Conservation (phyloP, 2,113 vertebrate species). For the Rafetus swinhoei region DNA sequence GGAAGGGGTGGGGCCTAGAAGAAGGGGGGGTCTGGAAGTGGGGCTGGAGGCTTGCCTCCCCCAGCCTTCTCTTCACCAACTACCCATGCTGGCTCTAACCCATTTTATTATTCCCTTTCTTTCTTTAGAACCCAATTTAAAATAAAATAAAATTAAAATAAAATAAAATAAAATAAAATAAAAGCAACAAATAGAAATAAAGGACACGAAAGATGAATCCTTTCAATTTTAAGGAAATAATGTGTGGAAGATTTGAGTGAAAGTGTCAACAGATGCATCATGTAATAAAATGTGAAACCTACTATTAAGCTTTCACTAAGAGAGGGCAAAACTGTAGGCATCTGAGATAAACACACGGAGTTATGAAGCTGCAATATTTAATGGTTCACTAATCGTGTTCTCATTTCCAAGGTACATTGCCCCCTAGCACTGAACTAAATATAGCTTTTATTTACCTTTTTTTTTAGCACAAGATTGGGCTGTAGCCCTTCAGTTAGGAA, state of each 20-base stretch:
- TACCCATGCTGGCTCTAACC: background rate
- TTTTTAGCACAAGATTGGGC: background rate
- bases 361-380: conserved; percentile 30
- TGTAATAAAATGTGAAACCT: conserved; percentile 15
- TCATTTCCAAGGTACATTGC: conserved; percentile 1
- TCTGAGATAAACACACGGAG: conserved; percentile 8
- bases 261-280: conserved; percentile 50
- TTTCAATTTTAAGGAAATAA: background rate
- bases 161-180: background rate
- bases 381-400: background rate
- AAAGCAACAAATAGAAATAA: background rate
- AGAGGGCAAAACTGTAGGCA: conserved; percentile 15
- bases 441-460: background rate
- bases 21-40: too few relatives aligned
- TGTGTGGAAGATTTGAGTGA: conserved; percentile 48
- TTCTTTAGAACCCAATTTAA: background rate
- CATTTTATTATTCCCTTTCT: background rate
- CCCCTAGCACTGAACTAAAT: conserved; percentile 19
- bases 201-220: background rate
- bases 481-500: background rate
- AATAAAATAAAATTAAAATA: background rate
- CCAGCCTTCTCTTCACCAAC: too few relatives aligned
- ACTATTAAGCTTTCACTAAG: conserved; percentile 25
- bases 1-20: too few relatives aligned
- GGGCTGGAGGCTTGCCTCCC: too few relatives aligned